Percentiles rank a stretch among this genome's conserved stretches.
Evolutionary conservation across 2,113 vertebrate species (phyloP).

Genomic region (Pseudorectes ferrugineus): DNA sequence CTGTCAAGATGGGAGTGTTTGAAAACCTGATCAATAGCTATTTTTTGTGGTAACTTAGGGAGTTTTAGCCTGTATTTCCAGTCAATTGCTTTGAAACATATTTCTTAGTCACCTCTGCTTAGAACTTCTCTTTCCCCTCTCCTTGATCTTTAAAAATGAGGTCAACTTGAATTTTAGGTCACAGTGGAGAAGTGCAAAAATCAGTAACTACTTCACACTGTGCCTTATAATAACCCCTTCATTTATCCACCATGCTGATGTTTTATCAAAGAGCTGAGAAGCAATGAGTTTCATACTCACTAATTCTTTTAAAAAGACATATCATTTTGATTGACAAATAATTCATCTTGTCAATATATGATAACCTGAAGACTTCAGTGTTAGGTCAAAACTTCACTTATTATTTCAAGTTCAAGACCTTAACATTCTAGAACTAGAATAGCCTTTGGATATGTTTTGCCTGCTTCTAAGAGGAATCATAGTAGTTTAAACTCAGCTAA

Average conservation of each 20-base stretch:
- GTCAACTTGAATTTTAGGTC: conserved; percentile 22
- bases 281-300: neutral
- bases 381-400: neutral
- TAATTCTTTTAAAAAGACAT: neutral
- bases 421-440: neutral
- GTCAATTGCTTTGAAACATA: neutral
- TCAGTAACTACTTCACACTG: neutral
- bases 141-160: conserved; percentile 11
- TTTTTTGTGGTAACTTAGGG: neutral
- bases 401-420: neutral
- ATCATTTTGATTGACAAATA: neutral
- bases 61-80: neutral
- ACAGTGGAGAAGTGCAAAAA: neutral
- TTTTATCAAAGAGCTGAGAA: neutral
- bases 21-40: neutral
- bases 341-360: neutral
- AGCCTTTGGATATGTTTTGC: neutral
- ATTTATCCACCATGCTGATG: neutral
- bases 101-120: neutral
- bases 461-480: neutral
- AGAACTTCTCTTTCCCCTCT: neutral
- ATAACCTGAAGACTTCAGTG: neutral
- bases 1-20: neutral
- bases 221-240: neutral
- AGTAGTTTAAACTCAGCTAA: neutral